Percentiles rank a stretch among this genome's conserved stretches.
Conservation (phyloP, 2,113 vertebrate species). For the Plestiodon gilberti region DNA sequence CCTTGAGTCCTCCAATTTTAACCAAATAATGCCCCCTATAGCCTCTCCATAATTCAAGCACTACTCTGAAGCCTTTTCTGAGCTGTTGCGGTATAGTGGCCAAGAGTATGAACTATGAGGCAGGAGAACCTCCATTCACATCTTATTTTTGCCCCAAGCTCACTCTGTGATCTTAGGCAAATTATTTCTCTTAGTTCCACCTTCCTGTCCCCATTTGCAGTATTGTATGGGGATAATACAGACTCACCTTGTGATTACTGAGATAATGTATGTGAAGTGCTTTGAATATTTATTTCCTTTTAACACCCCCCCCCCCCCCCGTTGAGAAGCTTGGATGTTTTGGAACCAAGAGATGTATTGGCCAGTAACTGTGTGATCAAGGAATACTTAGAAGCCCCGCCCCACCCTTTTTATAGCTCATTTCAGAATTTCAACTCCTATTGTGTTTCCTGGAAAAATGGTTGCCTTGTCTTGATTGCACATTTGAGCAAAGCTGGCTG, state of each 20-base stretch:
- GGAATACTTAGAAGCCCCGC: neutral
- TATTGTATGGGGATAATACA: no score
- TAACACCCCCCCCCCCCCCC: no score
- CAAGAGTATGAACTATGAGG: no score
- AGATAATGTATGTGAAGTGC: neutral
- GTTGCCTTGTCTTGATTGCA: neutral
- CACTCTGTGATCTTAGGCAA: no score
- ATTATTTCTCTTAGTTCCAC: no score
- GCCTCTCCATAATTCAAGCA: no score
- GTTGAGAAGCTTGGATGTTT: neutral
- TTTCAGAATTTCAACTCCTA: neutral
- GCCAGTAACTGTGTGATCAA: neutral
- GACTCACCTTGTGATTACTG: no score
- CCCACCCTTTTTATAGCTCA: neutral
- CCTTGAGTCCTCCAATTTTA: no score
- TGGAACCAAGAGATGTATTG: neutral
- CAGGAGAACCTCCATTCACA: neutral
- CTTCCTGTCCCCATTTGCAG: no score
- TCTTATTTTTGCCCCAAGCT: no score
- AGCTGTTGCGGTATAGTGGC: neutral
- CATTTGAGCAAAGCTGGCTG: neutral
- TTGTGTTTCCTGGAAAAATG: neutral
- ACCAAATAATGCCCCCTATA: no score
- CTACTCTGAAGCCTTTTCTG: neutral
- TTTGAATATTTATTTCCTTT: neutral